phyloP scores from a whole-genome alignment of 2,113 vertebrate genomes.

The Oostethus manadensis region DNA sequence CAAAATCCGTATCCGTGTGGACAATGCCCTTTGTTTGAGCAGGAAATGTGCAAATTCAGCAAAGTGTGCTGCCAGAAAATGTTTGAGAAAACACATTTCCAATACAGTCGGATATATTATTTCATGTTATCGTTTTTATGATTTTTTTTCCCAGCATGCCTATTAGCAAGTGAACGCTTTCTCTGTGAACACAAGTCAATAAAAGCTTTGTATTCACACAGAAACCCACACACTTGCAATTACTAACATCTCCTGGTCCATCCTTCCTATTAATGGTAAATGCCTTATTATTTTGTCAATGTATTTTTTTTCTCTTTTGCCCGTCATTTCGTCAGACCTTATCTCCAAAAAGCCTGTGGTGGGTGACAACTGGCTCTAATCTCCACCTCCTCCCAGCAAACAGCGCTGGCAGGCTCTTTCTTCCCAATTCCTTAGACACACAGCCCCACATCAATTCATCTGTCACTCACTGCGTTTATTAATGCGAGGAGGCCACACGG shows the following conservation, averaged over 20 bases:
- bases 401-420: constrained; percentile 91
- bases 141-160: too few relatives aligned
- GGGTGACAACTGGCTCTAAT: constrained; percentile 91
- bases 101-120: too few relatives aligned
- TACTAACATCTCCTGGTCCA: constrained; percentile 54
- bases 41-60: constrained; percentile 8
- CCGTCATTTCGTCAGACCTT: constrained; percentile 91
- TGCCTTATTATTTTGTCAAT: constrained; percentile 53
- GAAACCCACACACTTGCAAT: constrained; percentile 23
- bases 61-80: too few relatives aligned
- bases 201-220: constrained; percentile 19
- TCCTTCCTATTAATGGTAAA: constrained; percentile 41
- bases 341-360: constrained; percentile 83
- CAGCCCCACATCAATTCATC: constrained; percentile 96
- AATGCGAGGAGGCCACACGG: constrained; percentile 60
- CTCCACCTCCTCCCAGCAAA: constrained; percentile 88
- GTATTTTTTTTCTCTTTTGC: constrained; percentile 69
- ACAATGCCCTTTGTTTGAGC: not conserved
- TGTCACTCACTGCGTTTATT: constrained; percentile 87
- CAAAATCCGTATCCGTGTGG: too few relatives aligned
- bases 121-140: too few relatives aligned
- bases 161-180: constrained; percentile 12
- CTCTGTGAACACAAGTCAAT: constrained; percentile 10
- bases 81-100: too few relatives aligned
- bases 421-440: constrained; percentile 88